A percentile compares a stretch with the other conserved stretches of the same genome.
Evolutionary conservation across 2,113 vertebrate species (phyloP).

Genomic region (Cyanoramphus novaezelandiae): DNA sequence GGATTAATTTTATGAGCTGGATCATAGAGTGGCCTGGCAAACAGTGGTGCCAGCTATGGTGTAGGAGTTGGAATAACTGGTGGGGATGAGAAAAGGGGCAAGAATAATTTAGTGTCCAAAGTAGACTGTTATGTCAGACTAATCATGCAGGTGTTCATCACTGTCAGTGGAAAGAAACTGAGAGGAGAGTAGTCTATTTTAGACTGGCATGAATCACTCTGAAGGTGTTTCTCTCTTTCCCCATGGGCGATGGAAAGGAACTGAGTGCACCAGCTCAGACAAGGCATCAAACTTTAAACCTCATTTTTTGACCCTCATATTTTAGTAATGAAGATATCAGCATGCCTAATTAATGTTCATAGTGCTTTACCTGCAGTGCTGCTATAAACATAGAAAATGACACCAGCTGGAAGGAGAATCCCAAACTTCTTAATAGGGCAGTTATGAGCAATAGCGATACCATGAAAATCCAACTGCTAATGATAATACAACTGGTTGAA

Average conservation of each 20-base stretch:
- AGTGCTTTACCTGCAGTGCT: not conserved
- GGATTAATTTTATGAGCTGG: slow-evolving; percentile 12
- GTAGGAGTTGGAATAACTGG: not conserved
- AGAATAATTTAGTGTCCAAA: slow-evolving; percentile 27
- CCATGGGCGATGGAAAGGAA: not conserved
- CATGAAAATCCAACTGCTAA: not conserved
- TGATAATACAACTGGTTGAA: not conserved
- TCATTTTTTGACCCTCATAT: not conserved
- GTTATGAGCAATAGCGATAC: not conserved
- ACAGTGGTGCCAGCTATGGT: not conserved
- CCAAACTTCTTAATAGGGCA: not conserved
- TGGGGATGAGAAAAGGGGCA: slow-evolving; percentile 31
- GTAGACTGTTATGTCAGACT: slow-evolving; percentile 12
- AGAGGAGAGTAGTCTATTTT: slow-evolving; percentile 36
- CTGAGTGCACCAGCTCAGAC: not conserved
- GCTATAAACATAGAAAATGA: not conserved
- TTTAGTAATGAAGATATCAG: not conserved
- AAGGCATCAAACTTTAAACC: not conserved
- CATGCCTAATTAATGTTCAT: not conserved
- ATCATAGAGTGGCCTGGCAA: not conserved
- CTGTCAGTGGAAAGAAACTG: slow-evolving; percentile 34
- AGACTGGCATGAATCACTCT: slow-evolving; percentile 14
- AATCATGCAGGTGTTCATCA: not conserved
- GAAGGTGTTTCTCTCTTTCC: slow-evolving; percentile 29
- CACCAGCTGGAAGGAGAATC: not conserved